These are phyloP conservation scores for Anisognathus igniventris DNA, from an alignment of 2,797 vertebrate species.

Conservation along the genomic window DNA sequence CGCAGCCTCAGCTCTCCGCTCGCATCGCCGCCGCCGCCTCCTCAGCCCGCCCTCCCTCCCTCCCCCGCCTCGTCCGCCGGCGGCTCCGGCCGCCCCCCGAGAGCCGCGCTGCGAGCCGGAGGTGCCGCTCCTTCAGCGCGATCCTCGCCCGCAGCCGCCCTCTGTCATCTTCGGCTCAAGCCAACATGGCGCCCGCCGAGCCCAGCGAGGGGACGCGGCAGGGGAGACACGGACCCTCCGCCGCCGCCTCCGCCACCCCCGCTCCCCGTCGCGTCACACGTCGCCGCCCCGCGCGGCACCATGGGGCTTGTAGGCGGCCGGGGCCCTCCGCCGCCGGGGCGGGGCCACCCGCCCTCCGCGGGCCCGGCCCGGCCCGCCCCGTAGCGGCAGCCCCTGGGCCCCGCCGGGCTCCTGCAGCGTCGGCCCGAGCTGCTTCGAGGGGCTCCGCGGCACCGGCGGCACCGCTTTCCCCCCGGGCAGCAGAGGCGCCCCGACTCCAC, in stretches of 20 bases:
- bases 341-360: neutral
- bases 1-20: conserved; percentile 17
- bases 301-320: conserved; percentile 33
- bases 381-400: too few species aligned
- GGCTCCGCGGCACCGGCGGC: neutral
- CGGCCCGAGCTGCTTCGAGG: rapidly evolving
- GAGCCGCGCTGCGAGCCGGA: neutral
- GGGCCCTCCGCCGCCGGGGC: neutral
- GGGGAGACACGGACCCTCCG: neutral
- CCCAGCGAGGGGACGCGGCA: conserved; percentile 12
- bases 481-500: rapidly evolving
- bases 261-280: neutral
- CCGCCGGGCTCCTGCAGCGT: too few species aligned
- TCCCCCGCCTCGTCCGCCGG: neutral
- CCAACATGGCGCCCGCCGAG: conserved; percentile 73
- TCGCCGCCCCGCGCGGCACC: conserved; percentile 7
- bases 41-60: neutral
- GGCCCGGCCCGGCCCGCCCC: neutral
- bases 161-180: conserved; percentile 70
- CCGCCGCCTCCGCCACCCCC: neutral
- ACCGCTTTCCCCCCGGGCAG: neutral
- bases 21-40: neutral
- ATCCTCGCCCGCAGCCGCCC: conserved; percentile 34
- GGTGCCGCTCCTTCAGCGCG: neutral
- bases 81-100: neutral